Conservation (phyloP, 1,140 invertebrate species). For the Ceratoteleas bidentatus region DNA sequence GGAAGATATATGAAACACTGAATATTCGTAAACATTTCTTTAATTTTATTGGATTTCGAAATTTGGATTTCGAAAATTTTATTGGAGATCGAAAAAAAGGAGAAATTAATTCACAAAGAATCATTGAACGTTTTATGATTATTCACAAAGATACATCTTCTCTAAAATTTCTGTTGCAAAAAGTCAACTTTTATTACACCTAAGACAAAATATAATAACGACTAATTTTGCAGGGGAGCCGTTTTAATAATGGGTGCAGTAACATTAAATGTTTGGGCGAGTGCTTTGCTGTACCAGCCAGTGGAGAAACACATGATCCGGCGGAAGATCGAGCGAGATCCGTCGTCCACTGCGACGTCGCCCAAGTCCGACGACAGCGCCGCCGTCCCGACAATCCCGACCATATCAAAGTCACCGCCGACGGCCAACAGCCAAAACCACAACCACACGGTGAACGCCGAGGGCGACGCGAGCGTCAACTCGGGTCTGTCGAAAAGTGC, state of each 20-base stretch:
- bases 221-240: conserved; percentile 86
- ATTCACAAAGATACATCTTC: too few species aligned
- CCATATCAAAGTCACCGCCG: conserved; percentile 44
- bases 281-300: conserved; percentile 91
- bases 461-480: conserved; percentile 14
- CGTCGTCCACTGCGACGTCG: conserved; percentile 46
- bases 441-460: conserved; percentile 15
- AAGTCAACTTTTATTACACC: too few species aligned
- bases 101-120: too few species aligned
- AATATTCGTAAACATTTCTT: too few species aligned
- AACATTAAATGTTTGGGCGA: conserved; percentile 91
- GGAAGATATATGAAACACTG: too few species aligned
- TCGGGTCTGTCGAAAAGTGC: conserved; percentile 80
- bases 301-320: conserved; percentile 89
- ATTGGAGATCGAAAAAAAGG: too few species aligned
- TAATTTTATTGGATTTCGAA: too few species aligned
- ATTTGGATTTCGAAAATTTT: too few species aligned
- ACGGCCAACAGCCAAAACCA: conserved; percentile 22
- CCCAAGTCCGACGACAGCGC: conserved; percentile 46
- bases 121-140: too few species aligned
- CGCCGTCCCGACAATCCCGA: conserved; percentile 36
- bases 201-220: too few species aligned
- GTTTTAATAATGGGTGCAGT: conserved; percentile 91
- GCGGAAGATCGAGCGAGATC: conserved; percentile 51
- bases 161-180: too few species aligned